Evolutionary conservation across 1,140 invertebrate species (phyloP), one percentile per base, ranked within the genome.

Genomic region (Babylonia areolata): DNA sequence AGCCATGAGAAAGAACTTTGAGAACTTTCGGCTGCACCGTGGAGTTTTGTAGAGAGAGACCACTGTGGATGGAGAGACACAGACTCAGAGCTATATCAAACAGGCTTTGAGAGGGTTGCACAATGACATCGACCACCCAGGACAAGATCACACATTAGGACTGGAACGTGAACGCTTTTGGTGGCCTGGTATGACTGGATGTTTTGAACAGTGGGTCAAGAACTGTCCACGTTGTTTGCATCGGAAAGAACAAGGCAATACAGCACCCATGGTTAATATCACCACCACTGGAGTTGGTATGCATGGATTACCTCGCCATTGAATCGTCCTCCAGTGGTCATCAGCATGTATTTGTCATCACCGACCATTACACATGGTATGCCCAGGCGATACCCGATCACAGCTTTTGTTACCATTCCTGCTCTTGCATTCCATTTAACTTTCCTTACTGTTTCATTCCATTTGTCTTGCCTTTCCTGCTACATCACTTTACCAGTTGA

Each of bases 341-440:
- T n/a, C n/a, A n/a, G n/a, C n/a, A n/a, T n/a, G n/a, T n/a, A n/a
- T n/a, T n/a, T n/a, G n/a, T 89, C 0, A 77, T 88, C 23, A 88
- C 87, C 1, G 89, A 89, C 79, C 83, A 88, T 54, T 89, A 77
- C 42, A 90, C 87, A 15, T 75, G 77, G 71, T 90, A 78, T 79
- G 84, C 87, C 3, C 73, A 79, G 51, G 87, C 87, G 0, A 79
- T 90, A 28, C 86, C 89, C n/a, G n/a, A n/a, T n/a, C n/a, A n/a
- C n/a, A n/a, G n/a, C n/a, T n/a, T n/a, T n/a, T n/a, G n/a, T n/a
- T n/a, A n/a, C n/a, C n/a, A n/a, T n/a, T n/a, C n/a, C n/a, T n/a
- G n/a, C n/a, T n/a, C n/a, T n/a, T n/a, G n/a, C n/a, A n/a, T n/a
- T n/a, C n/a, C n/a, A n/a, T n/a, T n/a, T n/a, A n/a, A n/a, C n/a